A percentile compares a stretch with the other conserved stretches of the same genome.
phyloP scores from a whole-genome alignment of 2,113 vertebrate genomes.

The Amblyornis subalaris region DNA sequence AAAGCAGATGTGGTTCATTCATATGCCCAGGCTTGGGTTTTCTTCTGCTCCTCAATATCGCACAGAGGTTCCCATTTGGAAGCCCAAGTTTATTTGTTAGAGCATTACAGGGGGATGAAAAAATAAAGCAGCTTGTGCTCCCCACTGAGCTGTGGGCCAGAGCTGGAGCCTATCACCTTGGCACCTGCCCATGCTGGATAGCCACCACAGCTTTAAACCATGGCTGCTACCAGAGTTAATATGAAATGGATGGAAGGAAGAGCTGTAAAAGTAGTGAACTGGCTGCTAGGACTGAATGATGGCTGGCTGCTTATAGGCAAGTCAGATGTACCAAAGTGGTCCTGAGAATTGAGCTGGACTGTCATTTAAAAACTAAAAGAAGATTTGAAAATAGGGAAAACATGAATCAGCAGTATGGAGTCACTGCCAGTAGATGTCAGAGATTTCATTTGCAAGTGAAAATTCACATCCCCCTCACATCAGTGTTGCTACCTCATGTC shows the following conservation, averaged over 20 bases:
- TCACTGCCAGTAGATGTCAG: background rate
- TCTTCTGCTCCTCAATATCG: background rate
- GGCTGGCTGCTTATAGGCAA: background rate
- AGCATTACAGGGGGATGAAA: background rate
- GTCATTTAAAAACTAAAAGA: background rate
- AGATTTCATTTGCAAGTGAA: background rate
- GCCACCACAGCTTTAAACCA: background rate
- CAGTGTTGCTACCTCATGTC: background rate
- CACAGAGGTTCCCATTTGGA: background rate
- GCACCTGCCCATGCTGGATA: accelerated
- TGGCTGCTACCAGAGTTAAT: background rate
- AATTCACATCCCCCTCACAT: background rate
- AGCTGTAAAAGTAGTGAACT: background rate
- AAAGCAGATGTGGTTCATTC: background rate
- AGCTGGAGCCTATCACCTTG: background rate
- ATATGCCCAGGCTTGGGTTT: background rate
- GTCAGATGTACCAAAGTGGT: background rate
- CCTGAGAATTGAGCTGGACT: background rate
- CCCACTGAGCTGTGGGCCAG: background rate
- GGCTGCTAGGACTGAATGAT: background rate
- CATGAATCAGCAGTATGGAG: background rate
- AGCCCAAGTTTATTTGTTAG: background rate
- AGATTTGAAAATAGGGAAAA: background rate
- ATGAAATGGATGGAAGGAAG: background rate
- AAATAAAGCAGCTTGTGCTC: background rate